Evolutionary conservation across 2,888 invertebrate species (phyloP).

Genomic region (Anaspis maculata): DNA sequence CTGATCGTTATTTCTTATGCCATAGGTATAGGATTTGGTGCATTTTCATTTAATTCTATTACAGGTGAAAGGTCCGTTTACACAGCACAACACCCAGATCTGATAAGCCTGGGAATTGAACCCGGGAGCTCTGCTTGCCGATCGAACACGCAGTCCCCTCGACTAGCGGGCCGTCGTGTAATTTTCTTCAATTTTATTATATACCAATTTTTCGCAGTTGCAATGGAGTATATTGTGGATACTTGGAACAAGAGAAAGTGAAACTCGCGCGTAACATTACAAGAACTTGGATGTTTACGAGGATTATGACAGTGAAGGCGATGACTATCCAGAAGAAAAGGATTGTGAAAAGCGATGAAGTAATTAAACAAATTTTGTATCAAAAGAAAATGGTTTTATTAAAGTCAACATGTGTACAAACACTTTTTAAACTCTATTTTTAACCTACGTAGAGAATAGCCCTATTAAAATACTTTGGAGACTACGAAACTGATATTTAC

Average conservation of each 20-base stretch:
- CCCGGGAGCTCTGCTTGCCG: too few species aligned
- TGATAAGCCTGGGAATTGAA: too few species aligned
- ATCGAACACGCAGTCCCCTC: too few species aligned
- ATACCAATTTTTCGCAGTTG: conserved; percentile 6
- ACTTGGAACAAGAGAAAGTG: conserved; percentile 8
- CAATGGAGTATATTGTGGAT: conserved; percentile 6
- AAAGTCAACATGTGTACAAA: conserved; percentile 36
- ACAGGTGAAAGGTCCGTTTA: too few species aligned
- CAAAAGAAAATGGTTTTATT: conserved; percentile 30
- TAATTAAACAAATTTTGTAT: conserved; percentile 4
- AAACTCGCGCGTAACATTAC: conserved; percentile 6
- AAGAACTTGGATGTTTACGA: conserved; percentile 7
- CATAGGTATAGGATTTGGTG: too few species aligned
- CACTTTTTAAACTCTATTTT: conserved; percentile 2
- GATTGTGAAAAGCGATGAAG: conserved; percentile 1
- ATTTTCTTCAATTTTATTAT: background rate
- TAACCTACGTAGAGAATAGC: too few species aligned
- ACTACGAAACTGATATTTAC: too few species aligned
- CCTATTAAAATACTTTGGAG: too few species aligned
- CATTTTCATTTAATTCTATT: too few species aligned
- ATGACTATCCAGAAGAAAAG: conserved; percentile 11
- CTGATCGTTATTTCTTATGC: too few species aligned
- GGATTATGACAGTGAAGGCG: conserved; percentile 5
- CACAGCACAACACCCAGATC: too few species aligned
- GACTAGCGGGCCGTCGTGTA: too few species aligned